Percentiles rank a stretch among this genome's conserved stretches.
These are phyloP conservation scores for Electrona antarctica DNA, from an alignment of 2,113 vertebrate genomes.

Conservation along the genomic window DNA sequence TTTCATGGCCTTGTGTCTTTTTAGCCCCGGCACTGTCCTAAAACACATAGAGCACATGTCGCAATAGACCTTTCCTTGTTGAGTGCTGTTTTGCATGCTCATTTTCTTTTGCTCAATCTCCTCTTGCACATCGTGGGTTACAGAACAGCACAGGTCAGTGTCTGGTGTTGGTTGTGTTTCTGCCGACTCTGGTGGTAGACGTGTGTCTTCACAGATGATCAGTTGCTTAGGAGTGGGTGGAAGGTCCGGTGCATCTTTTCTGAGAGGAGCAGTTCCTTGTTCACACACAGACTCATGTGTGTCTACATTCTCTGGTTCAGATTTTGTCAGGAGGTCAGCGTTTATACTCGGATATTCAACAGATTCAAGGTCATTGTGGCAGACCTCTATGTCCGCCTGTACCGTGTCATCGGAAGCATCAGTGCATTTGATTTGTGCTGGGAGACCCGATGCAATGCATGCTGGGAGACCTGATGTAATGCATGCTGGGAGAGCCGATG, in stretches of 20 bases:
- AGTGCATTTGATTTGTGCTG: slow-evolving; percentile 39
- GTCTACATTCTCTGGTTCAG: slow-evolving; percentile 46
- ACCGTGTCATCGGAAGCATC: slow-evolving; percentile 30
- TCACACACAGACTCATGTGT: slow-evolving; percentile 30
- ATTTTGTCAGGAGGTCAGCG: slow-evolving; percentile 56
- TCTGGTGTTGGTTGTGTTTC: slow-evolving; percentile 51
- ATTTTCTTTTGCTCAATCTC: slow-evolving; percentile 63
- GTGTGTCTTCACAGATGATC: slow-evolving; percentile 55
- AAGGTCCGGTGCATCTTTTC: slow-evolving; percentile 57
- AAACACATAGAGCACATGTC: slow-evolving; percentile 90
- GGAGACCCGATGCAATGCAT: slow-evolving; percentile 30
- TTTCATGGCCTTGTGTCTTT: slow-evolving; percentile 93
- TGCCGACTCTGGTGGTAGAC: slow-evolving; percentile 37
- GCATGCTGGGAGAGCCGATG: slow-evolving; percentile 35
- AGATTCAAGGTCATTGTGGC: slow-evolving; percentile 48
- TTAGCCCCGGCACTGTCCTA: slow-evolving; percentile 88
- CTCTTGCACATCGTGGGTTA: slow-evolving; percentile 45
- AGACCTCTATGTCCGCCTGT: slow-evolving; percentile 54
- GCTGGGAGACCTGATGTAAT: slow-evolving; percentile 29
- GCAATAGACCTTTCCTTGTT: slow-evolving; percentile 80
- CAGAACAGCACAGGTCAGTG: slow-evolving; percentile 48
- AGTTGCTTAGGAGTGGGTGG: slow-evolving; percentile 56
- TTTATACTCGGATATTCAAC: slow-evolving; percentile 51
- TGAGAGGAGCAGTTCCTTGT: slow-evolving; percentile 39
- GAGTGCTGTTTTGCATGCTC: slow-evolving; percentile 45